phyloP scores from a whole-genome alignment of 2,888 invertebrate genomes.

The Parnassius mnemosyne region DNA sequence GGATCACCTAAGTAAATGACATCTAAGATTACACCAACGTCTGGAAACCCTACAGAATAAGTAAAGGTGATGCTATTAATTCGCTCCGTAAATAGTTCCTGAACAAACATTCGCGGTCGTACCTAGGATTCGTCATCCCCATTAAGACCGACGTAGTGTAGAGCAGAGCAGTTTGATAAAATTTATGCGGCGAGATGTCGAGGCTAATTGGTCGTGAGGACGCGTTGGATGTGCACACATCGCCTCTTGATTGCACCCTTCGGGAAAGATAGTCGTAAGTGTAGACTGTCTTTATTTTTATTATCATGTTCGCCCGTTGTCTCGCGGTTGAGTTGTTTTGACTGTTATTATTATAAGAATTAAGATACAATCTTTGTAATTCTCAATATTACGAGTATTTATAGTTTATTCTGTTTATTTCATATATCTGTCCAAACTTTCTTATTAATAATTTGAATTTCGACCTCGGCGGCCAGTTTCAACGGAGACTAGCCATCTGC shows the following conservation, averaged over 20 bases:
- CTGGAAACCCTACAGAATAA: too few relatives aligned
- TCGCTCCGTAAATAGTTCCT: not conserved
- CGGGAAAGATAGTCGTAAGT: constrained; percentile 26
- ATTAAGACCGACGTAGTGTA: constrained; percentile 35
- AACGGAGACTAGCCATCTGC: too few relatives aligned
- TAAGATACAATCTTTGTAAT: too few relatives aligned
- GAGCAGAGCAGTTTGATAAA: constrained; percentile 59
- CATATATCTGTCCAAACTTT: too few relatives aligned
- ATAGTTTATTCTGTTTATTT: too few relatives aligned
- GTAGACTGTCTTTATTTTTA: constrained; percentile 21
- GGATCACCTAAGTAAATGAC: too few relatives aligned
- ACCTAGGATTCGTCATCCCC: constrained; percentile 8
- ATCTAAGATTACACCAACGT: too few relatives aligned
- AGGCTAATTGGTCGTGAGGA: constrained; percentile 70
- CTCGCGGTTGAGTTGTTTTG: not conserved
- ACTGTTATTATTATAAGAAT: not conserved
- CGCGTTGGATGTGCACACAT: constrained; percentile 54
- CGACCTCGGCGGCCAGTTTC: too few relatives aligned
- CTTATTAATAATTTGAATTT: too few relatives aligned
- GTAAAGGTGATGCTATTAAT: too few relatives aligned
- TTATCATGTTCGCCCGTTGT: constrained; percentile 6
- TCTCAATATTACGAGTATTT: too few relatives aligned
- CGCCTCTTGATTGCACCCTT: constrained; percentile 61
- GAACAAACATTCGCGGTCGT: not conserved
- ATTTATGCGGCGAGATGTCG: constrained; percentile 63